Base-by-base conservation (phyloP, 1,140 invertebrate species). In the Fopius arisanus region DNA sequence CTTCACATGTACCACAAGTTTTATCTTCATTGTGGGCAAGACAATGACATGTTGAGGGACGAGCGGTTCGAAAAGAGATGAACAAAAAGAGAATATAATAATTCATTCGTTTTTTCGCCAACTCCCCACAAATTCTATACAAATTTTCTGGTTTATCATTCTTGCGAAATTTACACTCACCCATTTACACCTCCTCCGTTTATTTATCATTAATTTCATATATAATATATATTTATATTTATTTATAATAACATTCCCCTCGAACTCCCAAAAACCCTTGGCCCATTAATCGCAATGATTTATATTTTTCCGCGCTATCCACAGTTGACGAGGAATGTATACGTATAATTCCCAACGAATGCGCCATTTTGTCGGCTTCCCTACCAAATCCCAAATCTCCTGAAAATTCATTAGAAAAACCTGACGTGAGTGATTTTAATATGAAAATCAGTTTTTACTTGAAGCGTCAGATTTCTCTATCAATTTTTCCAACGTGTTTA, bases 91-190 rank as follows among this genome's bases (percentile, higher is more conserved):
- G 1, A 19, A 48, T 2, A 16, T 7, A 19, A 48, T 16, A 48
- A 19, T 48, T 48, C 43, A 48, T 48, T 48, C 43, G 43, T 48
- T 19, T 48, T 7, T 7, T 5, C 43, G 31, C 33, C 68, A n/a
- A 16, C 31, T 62, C 33, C 51, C 62, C 14, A n/a, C n/a, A 71
- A 71, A 54, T 54, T 71, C 69, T 71, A 71, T 63, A 71, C 51
- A 71, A 31, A 23, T 71, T 63, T 71, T 62, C 41, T 40, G 10
- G n/a, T 62, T 23, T 21, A 6, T 31, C 29, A 37, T 37, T 23
- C 10, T 23, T 37, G 12, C 65, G 6, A 29, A 67, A 12, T 37
- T 37, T 16, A 37, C 65, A 31, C 21, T 31, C 69, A 63, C 31
- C 51, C 69, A 62, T 21, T 9, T 54, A 70, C 48, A 70, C 68